These are phyloP conservation scores for Lepidocyrtinus sp. DNA, from an alignment of 2,888 invertebrate species.

Conservation along the genomic window DNA sequence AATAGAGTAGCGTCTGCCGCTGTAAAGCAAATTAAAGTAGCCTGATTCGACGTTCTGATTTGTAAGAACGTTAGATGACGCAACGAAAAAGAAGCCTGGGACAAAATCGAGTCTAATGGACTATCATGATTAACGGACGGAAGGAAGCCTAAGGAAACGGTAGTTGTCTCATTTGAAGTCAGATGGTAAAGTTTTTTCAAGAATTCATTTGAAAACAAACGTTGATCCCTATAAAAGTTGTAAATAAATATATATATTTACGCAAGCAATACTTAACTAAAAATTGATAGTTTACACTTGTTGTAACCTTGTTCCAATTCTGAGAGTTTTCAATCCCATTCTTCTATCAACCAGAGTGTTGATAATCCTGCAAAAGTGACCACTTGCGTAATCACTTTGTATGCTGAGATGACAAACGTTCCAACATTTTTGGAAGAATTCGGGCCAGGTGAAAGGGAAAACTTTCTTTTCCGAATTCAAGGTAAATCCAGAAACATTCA, in stretches of 20 bases:
- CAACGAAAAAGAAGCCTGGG: not conserved
- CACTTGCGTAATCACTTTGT: slow-evolving; percentile 45
- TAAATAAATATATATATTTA: not conserved
- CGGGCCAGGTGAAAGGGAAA: slow-evolving; percentile 41
- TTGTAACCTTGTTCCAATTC: slow-evolving; percentile 47
- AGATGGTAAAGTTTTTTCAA: slow-evolving; percentile 14
- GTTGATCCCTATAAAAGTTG: slow-evolving; percentile 30
- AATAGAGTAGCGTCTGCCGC: not conserved
- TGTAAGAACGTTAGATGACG: slow-evolving; percentile 34
- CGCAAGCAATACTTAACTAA: too few relatives aligned
- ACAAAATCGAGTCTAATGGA: slow-evolving; percentile 25
- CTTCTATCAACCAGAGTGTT: slow-evolving; percentile 21
- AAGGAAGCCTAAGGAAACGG: slow-evolving; percentile 31
- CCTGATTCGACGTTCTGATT: slow-evolving; percentile 33
- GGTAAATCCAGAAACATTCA: slow-evolving; percentile 35
- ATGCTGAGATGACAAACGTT: slow-evolving; percentile 42
- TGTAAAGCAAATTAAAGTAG: not conserved
- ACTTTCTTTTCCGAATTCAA: slow-evolving; percentile 41
- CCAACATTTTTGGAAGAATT: slow-evolving; percentile 29
- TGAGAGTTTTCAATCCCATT: slow-evolving; percentile 19
- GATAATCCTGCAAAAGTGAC: slow-evolving; percentile 31
- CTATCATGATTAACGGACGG: slow-evolving; percentile 33
- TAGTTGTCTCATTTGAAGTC: slow-evolving; percentile 1
- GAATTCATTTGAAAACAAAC: slow-evolving; percentile 43
- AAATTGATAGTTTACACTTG: too few relatives aligned